Conservation (phyloP, 30 jellyfish, hydroid and myxozoan species). For the Aurelia aurita complex sp. Pacific region DNA sequence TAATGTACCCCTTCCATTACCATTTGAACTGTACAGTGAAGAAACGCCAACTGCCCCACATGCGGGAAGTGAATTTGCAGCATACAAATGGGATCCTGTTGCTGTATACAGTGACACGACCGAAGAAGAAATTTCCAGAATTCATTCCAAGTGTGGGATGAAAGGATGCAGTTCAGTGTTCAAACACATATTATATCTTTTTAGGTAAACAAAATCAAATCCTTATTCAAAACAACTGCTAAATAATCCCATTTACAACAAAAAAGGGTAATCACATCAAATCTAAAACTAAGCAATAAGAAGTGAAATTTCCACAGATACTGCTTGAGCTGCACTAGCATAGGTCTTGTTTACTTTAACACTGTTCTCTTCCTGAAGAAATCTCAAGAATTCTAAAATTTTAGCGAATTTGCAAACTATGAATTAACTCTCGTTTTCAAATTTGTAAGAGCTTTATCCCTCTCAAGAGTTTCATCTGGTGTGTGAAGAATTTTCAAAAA, state of each 20-base stretch:
- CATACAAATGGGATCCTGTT: slow-evolving; percentile 97
- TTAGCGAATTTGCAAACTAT: too few relatives aligned
- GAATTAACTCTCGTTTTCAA: too few relatives aligned
- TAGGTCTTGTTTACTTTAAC: too few relatives aligned
- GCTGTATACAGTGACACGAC: slow-evolving; percentile 40
- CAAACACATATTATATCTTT: slow-evolving; percentile 84
- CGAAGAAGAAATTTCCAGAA: slow-evolving; percentile 35
- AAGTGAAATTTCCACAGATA: too few relatives aligned
- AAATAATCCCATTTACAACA: background rate
- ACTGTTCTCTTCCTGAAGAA: too few relatives aligned
- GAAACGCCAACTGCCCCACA: slow-evolving; percentile 91
- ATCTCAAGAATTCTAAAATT: too few relatives aligned
- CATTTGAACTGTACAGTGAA: slow-evolving; percentile 76
- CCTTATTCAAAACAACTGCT: background rate
- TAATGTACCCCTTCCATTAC: slow-evolving; percentile 80
- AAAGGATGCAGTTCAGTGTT: slow-evolving; percentile 84
- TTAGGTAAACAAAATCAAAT: slow-evolving; percentile 59
- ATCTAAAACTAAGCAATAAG: too few relatives aligned
- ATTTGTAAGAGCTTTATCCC: too few relatives aligned
- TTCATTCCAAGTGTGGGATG: slow-evolving; percentile 59
- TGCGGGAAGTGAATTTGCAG: slow-evolving; percentile 89
- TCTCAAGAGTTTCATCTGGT: too few relatives aligned
- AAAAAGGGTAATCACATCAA: too few relatives aligned
- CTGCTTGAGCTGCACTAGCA: too few relatives aligned
- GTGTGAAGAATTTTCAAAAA: too few relatives aligned